Evolutionary conservation across 1,140 invertebrate genomes (phyloP).

Genomic region (Panulirus ornatus): DNA sequence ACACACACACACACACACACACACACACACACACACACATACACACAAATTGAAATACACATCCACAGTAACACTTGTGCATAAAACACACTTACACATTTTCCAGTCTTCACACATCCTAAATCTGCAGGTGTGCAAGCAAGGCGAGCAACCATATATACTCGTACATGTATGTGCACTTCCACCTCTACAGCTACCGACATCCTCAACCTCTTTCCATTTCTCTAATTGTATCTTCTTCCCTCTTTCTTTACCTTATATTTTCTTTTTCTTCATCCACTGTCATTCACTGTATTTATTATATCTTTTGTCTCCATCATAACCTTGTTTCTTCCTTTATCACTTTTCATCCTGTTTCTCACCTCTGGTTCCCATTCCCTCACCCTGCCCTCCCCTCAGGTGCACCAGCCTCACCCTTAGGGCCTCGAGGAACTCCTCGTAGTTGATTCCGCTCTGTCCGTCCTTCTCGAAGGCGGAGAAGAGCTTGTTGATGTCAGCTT

Average conservation of each 20-base stretch:
- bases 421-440: slow-evolving; percentile 92
- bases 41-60: too few relatives aligned
- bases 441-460: slow-evolving; percentile 88
- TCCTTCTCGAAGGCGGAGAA: slow-evolving; percentile 91
- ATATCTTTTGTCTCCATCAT: not conserved
- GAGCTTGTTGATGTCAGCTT: slow-evolving; percentile 83
- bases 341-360: not conserved
- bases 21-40: too few relatives aligned
- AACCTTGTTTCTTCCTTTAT: not conserved
- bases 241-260: not conserved
- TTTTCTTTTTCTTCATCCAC: not conserved
- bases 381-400: not conserved
- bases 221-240: too few relatives aligned
- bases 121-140: too few relatives aligned
- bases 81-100: too few relatives aligned
- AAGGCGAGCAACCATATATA: too few relatives aligned
- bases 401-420: slow-evolving; percentile 86
- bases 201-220: too few relatives aligned
- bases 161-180: too few relatives aligned
- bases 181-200: too few relatives aligned
- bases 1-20: too few relatives aligned
- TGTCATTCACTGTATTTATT: not conserved
- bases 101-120: too few relatives aligned
- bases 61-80: too few relatives aligned
- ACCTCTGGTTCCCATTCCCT: not conserved